Percentiles rank a stretch among this genome's conserved stretches.
phyloP scores from a whole-genome alignment of 2,113 vertebrate species.

The Mustelus asterias region DNA sequence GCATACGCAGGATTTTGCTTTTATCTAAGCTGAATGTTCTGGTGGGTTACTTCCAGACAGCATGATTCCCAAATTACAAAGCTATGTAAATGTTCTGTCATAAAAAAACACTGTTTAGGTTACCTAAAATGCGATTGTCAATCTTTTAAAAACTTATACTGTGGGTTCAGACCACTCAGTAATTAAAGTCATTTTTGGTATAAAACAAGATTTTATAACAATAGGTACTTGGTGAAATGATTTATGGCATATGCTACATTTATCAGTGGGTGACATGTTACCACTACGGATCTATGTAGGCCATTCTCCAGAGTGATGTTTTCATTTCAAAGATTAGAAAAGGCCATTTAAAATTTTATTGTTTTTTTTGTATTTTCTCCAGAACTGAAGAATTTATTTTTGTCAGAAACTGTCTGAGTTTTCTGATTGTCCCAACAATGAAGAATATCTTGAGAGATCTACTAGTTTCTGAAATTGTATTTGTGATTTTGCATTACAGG shows the following conservation, averaged over 20 bases:
- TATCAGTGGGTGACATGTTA: conserved; percentile 5
- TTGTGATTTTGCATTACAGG: conserved; percentile 51
- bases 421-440: not conserved
- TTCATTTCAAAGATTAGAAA: not conserved
- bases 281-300: not conserved
- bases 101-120: no score
- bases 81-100: no score
- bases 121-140: no score
- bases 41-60: no score
- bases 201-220: no score
- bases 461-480: not conserved
- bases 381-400: not conserved
- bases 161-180: no score
- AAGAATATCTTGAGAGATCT: not conserved
- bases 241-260: not conserved
- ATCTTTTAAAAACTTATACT: no score
- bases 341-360: not conserved
- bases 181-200: no score
- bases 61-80: no score
- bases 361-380: not conserved
- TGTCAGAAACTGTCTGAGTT: not conserved
- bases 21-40: no score
- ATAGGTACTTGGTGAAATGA: not conserved
- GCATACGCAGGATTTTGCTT: no score
- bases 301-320: not conserved